A percentile compares a stretch with the other conserved stretches of the same genome.
Conservation (phyloP, 2,888 invertebrate species). For the Thyatira batis region DNA sequence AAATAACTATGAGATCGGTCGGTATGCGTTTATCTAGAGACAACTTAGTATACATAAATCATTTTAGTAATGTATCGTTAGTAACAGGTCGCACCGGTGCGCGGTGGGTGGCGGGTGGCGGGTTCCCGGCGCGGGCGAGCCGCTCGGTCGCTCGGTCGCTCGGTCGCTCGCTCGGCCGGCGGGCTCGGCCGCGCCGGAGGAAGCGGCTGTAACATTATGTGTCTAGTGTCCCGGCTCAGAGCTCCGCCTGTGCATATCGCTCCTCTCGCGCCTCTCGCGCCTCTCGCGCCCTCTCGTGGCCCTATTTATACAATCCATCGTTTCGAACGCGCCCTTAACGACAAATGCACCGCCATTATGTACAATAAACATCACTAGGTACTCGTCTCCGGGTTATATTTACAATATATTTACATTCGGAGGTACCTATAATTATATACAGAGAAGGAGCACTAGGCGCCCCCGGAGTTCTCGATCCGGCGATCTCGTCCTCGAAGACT, state of each 20-base stretch:
- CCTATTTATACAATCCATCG: slow-evolving; percentile 19
- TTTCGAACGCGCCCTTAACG: slow-evolving; percentile 24
- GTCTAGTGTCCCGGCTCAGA: slow-evolving; percentile 68
- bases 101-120: background rate
- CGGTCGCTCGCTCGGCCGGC: background rate
- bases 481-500: too few relatives aligned
- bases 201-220: slow-evolving; percentile 21
- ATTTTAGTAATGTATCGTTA: too few relatives aligned
- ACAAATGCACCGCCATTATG: too few relatives aligned
- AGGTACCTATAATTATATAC: slow-evolving; percentile 20
- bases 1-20: background rate
- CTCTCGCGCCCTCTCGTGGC: background rate
- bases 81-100: too few relatives aligned
- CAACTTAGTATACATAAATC: too few relatives aligned
- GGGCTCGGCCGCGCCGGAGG: background rate
- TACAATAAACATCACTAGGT: slow-evolving; percentile 66
- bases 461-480: too few relatives aligned
- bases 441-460: background rate
- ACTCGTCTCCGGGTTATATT: slow-evolving; percentile 26
- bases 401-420: slow-evolving; percentile 17
- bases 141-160: background rate
- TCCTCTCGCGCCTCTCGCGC: background rate
- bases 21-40: too few relatives aligned
- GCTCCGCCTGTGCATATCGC: slow-evolving; percentile 45
- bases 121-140: background rate